Evolutionary conservation across 2,113 vertebrate species (phyloP).

Genomic region (Falcunculus frontatus): DNA sequence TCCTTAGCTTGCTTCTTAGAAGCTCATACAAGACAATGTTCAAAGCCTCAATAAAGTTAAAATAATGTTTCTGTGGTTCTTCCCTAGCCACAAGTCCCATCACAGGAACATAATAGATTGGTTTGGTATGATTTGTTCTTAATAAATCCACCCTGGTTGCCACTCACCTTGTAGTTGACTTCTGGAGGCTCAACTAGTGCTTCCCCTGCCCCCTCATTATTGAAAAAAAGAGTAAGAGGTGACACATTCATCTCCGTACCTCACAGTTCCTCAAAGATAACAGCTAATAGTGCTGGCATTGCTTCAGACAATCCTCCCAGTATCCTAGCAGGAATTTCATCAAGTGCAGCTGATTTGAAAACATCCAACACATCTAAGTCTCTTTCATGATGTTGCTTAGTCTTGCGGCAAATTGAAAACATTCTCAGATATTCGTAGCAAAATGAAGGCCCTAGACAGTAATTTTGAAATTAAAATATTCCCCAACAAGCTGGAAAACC

Average conservation of each 20-base stretch:
- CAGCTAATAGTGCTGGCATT: neutral
- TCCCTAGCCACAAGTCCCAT: neutral
- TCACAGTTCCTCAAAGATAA: neutral
- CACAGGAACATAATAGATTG: neutral
- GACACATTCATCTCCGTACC: neutral
- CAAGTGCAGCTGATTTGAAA: conserved; percentile 39
- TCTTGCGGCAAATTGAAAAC: conserved; percentile 18
- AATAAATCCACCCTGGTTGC: neutral
- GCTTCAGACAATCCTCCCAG: neutral
- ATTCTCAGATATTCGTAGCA: neutral
- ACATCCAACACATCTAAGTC: neutral
- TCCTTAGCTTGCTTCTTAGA: neutral
- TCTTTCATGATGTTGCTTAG: neutral
- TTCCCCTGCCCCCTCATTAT: neutral
- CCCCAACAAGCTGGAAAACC: neutral
- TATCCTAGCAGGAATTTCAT: conserved; percentile 1
- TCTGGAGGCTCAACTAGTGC: neutral
- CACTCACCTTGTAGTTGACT: neutral
- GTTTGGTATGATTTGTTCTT: neutral
- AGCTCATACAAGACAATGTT: neutral
- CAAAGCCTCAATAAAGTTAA: neutral
- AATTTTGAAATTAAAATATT: neutral
- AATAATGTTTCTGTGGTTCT: neutral
- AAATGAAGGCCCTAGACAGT: neutral
- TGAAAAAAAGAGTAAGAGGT: neutral